Conservation (phyloP, 1,140 invertebrate species). For the Euura saliciscinereae region DNA sequence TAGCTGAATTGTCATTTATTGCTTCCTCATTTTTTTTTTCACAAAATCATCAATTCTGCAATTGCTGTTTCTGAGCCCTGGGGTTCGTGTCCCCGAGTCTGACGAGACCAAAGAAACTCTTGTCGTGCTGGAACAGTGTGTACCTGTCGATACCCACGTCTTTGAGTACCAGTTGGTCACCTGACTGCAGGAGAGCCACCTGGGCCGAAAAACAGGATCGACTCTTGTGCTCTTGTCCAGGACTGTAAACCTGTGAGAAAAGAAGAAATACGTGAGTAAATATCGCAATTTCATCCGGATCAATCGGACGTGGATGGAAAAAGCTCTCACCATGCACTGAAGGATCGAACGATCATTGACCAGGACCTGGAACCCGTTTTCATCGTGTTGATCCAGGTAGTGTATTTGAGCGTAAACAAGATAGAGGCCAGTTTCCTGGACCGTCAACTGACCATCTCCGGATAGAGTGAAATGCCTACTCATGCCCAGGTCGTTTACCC, state of each 20-base stretch:
- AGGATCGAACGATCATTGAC: conserved; percentile 63
- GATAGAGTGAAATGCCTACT: conserved; percentile 48
- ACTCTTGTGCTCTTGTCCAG: conserved; percentile 46
- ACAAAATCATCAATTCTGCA: conserved; percentile 32
- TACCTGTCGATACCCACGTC: conserved; percentile 73
- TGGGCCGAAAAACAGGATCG: conserved; percentile 76
- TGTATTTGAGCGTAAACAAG: conserved; percentile 73
- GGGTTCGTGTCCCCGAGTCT: conserved; percentile 71
- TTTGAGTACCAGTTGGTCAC: conserved; percentile 69
- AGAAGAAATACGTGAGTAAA: conserved; percentile 1
- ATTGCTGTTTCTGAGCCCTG: too few species aligned
- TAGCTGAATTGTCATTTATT: conserved; percentile 9
- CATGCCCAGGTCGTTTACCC: conserved; percentile 56
- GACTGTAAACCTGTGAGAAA: conserved; percentile 45
- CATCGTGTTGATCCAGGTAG: conserved; percentile 69
- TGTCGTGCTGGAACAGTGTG: conserved; percentile 73
- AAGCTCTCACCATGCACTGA: conserved; percentile 62
- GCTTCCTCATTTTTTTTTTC: background rate
- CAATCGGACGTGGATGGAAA: too few species aligned
- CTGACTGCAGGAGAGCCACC: conserved; percentile 65
- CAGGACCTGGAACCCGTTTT: conserved; percentile 67
- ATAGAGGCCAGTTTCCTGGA: conserved; percentile 67
- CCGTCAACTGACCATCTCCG: conserved; percentile 58
- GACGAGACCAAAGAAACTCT: conserved; percentile 81
- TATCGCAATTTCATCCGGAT: too few species aligned